Evolutionary conservation across 2,888 invertebrate genomes (phyloP).

Genomic region (Empis livida): DNA sequence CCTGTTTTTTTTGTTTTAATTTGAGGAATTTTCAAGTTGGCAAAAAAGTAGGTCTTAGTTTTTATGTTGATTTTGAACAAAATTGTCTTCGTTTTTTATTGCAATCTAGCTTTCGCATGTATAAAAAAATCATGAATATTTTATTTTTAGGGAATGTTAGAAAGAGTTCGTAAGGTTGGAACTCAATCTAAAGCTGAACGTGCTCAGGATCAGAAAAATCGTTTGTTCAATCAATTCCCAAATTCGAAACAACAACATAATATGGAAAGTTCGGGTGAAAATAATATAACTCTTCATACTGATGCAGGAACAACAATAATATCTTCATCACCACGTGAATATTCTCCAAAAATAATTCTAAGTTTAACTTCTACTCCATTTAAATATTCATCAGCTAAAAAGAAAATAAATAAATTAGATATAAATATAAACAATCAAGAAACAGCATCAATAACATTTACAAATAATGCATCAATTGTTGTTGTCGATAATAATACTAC

Average conservation of each 20-base stretch:
- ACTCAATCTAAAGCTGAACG: conserved; percentile 47
- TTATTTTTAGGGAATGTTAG: conserved; percentile 63
- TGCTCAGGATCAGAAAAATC: conserved; percentile 57
- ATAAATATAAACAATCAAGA: conserved; percentile 4
- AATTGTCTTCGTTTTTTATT: too few species aligned
- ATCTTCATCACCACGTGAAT: conserved; percentile 16
- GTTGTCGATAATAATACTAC: background rate
- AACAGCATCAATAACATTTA: background rate
- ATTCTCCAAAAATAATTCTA: conserved; percentile 20
- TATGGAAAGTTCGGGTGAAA: conserved; percentile 1
- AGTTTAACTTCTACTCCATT: conserved; percentile 22
- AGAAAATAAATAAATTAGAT: conserved; percentile 8
- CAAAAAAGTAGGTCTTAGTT: too few species aligned
- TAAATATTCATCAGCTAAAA: conserved; percentile 16
- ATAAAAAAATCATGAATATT: too few species aligned
- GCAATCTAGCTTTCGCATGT: too few species aligned
- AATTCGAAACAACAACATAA: conserved; percentile 5
- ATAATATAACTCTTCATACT: background rate
- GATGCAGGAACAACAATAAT: background rate
- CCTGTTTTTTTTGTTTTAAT: too few species aligned
- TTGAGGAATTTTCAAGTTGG: too few species aligned
- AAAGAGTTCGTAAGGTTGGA: conserved; percentile 62
- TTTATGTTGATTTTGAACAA: background rate
- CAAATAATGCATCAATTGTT: background rate
- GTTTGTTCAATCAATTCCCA: conserved; percentile 21